A percentile compares a stretch with the other conserved stretches of the same genome.
Evolutionary conservation across 2,888 invertebrate species (phyloP).

Genomic region (Sympetrum striolatum): DNA sequence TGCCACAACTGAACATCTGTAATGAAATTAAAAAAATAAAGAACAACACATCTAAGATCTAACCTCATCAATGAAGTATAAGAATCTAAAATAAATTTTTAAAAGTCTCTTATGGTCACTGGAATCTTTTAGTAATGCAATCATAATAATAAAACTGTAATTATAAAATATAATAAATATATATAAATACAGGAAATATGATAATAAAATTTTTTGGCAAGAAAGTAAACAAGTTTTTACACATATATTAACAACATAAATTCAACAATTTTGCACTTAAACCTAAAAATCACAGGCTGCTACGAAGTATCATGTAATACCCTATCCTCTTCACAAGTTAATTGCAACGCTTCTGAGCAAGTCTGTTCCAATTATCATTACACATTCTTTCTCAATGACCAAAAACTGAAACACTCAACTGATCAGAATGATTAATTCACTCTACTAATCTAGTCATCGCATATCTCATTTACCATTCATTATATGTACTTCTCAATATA

Average conservation of each 20-base stretch:
- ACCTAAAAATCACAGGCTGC: conserved; percentile 22
- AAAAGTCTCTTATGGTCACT: background rate
- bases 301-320: background rate
- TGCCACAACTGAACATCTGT: background rate
- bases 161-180: too few species aligned
- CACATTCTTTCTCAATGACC: background rate
- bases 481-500: background rate
- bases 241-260: conserved; percentile 22
- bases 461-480: background rate
- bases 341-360: background rate
- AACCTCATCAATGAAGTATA: background rate
- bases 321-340: background rate
- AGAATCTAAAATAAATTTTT: background rate
- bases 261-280: conserved; percentile 2
- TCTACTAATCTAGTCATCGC: background rate
- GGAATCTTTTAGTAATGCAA: background rate
- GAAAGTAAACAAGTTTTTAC: conserved; percentile 21
- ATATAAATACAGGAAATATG: background rate
- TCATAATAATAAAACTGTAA: too few species aligned
- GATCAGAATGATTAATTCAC: background rate
- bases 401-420: background rate
- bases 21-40: background rate
- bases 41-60: background rate
- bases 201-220: conserved; percentile 13
- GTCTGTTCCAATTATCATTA: background rate